Evolutionary conservation across 2,888 invertebrate species (phyloP).

Genomic region (Trilocha varians): DNA sequence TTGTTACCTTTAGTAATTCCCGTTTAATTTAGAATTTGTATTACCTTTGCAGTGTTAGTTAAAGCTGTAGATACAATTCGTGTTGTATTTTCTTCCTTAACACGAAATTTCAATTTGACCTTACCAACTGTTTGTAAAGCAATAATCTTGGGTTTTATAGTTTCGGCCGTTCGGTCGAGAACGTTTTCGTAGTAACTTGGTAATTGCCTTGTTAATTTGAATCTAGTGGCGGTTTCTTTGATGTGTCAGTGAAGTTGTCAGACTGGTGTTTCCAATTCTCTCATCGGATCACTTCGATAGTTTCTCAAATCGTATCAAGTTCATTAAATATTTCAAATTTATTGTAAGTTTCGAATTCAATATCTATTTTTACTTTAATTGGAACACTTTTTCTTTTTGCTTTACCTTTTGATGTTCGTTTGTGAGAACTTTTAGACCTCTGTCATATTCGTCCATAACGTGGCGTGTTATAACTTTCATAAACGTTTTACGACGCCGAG

Average conservation of each 20-base stretch:
- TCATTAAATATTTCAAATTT: constrained; percentile 54
- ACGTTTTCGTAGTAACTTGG: constrained; percentile 49
- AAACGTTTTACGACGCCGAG: background rate
- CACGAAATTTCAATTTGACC: constrained; percentile 5
- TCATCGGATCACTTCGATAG: constrained; percentile 39
- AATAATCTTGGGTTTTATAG: constrained; percentile 40
- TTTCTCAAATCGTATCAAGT: constrained; percentile 43
- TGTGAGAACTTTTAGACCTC: too few relatives aligned
- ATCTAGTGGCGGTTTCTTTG: constrained; percentile 54
- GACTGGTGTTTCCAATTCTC: constrained; percentile 51
- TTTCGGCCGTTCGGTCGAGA: constrained; percentile 30
- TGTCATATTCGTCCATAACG: too few relatives aligned
- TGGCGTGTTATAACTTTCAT: background rate
- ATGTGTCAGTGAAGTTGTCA: constrained; percentile 43
- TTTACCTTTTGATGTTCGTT: background rate
- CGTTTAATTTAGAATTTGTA: constrained; percentile 6
- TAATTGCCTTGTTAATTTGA: constrained; percentile 68
- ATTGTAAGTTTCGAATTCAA: constrained; percentile 35
- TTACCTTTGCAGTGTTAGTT: constrained; percentile 9
- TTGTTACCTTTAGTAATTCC: constrained; percentile 15
- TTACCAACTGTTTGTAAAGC: constrained; percentile 14
- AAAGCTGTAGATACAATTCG: constrained; percentile 7
- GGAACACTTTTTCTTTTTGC: constrained; percentile 24
- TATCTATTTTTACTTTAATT: constrained; percentile 38
- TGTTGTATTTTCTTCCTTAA: constrained; percentile 1